Base-by-base conservation (phyloP, 2,797 vertebrate genomes). In the Aeoliscus strigatus region DNA sequence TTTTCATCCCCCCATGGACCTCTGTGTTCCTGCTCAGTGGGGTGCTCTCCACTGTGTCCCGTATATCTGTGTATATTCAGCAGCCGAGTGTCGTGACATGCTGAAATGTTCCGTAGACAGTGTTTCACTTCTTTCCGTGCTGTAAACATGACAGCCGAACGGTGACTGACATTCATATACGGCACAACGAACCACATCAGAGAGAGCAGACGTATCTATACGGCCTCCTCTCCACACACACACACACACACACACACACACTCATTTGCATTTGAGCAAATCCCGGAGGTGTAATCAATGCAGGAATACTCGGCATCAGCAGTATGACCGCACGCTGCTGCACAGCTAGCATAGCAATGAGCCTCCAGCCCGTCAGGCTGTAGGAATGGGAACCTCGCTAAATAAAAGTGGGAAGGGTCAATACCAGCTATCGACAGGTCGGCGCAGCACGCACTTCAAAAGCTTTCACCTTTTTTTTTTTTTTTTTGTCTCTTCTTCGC, bases 331-430 rank as follows among this genome's bases (percentile, higher is more conserved):
- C 71, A 73, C 38, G 63, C 73, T 60, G 79, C 78, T 49, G 56
- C 61, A 38, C 43, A 18, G 39, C 59, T 56, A 73, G 83, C 78
- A 86, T 86, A 73, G 79, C 73, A 79, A 85, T 81, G 81, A 76
- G 70, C 24, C 48, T 35, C 40, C 51, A 40, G 68, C 60, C 80
- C 82, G 77, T 73, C 73, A 60, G 66, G 62, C 66, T 62, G 45
- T 18, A 55, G 60, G 67, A 86, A 80, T 60, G 63, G 58, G 73
- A 85, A 77, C 71, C 53, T 74, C 85, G 82, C 87, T 87, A 83
- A 89, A 90, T 88, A 88, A 88, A 86, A 88, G 69, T 61, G 56
- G 73, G 65, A 80, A 75, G 57, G 82, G 71, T 89, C 84, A 88
- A 90, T 89, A 85, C 51, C 60, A 61, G 72, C 73, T 84, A 89